Conservation (phyloP, 2,113 vertebrate species). For the Brachypodius melanocephalos region DNA sequence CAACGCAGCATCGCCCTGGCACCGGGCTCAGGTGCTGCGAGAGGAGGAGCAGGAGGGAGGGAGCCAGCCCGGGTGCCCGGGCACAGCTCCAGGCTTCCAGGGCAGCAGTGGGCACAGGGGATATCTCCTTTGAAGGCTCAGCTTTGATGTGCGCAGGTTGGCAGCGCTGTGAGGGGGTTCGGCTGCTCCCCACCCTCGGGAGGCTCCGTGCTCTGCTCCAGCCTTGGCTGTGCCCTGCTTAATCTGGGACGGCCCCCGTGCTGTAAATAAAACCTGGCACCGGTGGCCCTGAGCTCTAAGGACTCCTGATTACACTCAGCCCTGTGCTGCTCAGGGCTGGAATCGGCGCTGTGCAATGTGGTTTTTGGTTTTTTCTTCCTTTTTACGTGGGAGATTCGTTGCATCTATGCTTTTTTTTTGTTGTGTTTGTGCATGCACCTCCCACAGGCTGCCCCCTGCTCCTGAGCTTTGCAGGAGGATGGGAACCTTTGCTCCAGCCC, state of each 20-base stretch:
- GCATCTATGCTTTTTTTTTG: not conserved
- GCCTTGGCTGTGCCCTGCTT: not conserved
- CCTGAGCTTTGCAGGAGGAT: not conserved
- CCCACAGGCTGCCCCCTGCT: not conserved
- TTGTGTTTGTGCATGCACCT: not conserved
- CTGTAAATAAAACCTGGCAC: not conserved
- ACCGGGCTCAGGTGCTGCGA: fast-evolving
- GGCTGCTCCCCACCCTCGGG: not conserved
- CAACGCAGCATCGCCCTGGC: not conserved
- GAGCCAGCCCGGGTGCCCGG: fast-evolving
- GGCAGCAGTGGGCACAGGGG: not conserved
- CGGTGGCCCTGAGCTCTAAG: not conserved
- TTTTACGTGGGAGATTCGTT: not conserved
- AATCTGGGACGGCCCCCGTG: not conserved
- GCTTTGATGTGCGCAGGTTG: not conserved
- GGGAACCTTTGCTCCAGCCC: not conserved
- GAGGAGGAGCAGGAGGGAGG: not conserved
- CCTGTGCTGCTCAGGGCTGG: not conserved
- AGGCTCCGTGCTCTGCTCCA: not conserved
- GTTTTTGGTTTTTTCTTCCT: not conserved
- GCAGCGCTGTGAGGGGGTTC: fast-evolving
- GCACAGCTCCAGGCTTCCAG: not conserved
- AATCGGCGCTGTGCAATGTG: not conserved
- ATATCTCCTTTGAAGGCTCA: not conserved
- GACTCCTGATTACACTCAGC: not conserved